phyloP scores from a whole-genome alignment of 2,113 vertebrate species.

The Rhinoderma darwinii region DNA sequence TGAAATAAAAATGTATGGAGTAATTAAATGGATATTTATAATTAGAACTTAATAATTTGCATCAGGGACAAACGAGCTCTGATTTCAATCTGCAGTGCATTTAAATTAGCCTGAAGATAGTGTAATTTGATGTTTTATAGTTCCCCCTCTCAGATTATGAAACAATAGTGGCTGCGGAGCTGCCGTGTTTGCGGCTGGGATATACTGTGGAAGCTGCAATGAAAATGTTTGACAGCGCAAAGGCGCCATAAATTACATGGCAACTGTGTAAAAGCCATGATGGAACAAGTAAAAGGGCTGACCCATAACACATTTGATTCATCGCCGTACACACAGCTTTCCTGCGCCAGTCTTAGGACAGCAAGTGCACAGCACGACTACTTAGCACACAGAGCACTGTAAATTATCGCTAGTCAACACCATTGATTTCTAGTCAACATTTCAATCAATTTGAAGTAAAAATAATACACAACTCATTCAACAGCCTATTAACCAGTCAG shows the following conservation, averaged over 20 bases:
- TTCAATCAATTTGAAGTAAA: constrained; percentile 80
- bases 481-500: constrained; percentile 70
- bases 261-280: constrained; percentile 82
- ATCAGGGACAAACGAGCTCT: constrained; percentile 82
- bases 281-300: constrained; percentile 82
- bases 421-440: constrained; percentile 80
- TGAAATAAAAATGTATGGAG: constrained; percentile 78
- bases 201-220: constrained; percentile 70
- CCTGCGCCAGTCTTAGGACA: constrained; percentile 61
- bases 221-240: constrained; percentile 81
- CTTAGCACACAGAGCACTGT: constrained; percentile 73
- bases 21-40: constrained; percentile 86
- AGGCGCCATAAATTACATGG: constrained; percentile 81
- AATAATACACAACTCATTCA: constrained; percentile 72
- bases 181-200: constrained; percentile 70
- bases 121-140: constrained; percentile 78
- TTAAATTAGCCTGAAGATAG: constrained; percentile 79
- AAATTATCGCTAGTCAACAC: constrained; percentile 80
- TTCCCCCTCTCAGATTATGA: constrained; percentile 78
- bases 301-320: constrained; percentile 76
- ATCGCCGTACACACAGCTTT: constrained; percentile 64
- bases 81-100: constrained; percentile 80
- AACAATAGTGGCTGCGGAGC: constrained; percentile 74
- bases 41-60: constrained; percentile 87
- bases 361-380: constrained; percentile 65